Base-by-base conservation (phyloP, 2,797 vertebrate species). In the Gambusia yucatana region DNA sequence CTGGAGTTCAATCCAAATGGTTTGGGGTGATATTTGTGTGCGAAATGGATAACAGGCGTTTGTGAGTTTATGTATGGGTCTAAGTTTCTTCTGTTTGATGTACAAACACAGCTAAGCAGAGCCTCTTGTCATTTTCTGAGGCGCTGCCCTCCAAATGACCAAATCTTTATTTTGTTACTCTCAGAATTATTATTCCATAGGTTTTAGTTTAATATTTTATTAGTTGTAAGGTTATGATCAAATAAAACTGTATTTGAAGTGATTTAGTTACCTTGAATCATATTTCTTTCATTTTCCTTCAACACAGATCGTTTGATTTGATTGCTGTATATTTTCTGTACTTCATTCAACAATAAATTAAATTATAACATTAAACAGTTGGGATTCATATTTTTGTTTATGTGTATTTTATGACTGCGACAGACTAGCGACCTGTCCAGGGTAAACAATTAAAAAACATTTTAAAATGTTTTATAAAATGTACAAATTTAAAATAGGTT, bases 281-380 rank as follows among this genome's bases (percentile, higher is more conserved):
- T 88, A 48, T 73, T 84, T 81, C 28, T 36, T 84, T 84, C 8
- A 59, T 33, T 61, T 77, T 39, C 74, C 89, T 95, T 95, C 89
- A 90, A 94, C 96, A 94, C 92, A 91, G 93, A 92, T 95, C 88
- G 85, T 96, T 96, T 97, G 86, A 96, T 97, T 97, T 95, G 92
- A 96, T 97, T 97, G 95, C 94, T 96, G 93, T 95, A 95, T 97
- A 96, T 97, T 97, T 97, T 97, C 96, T 97, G 97, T 96, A 96
- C 96, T 95, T 97, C 94, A 96, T 97, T 97, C 95, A 95, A 96
- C 94, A 95, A 94, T 96, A 96, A 95, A 96, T 97, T 97, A 97
- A 97, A 97, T 96, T 95, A 96, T 89, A 87, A 90, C 82, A 90
- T 81, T 72, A 75, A 75, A 75, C 7, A 70, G 55, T 61, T 33